These are phyloP conservation scores for Melinopterus prodromus DNA, from an alignment of 2,888 invertebrate genomes.

Conservation along the genomic window DNA sequence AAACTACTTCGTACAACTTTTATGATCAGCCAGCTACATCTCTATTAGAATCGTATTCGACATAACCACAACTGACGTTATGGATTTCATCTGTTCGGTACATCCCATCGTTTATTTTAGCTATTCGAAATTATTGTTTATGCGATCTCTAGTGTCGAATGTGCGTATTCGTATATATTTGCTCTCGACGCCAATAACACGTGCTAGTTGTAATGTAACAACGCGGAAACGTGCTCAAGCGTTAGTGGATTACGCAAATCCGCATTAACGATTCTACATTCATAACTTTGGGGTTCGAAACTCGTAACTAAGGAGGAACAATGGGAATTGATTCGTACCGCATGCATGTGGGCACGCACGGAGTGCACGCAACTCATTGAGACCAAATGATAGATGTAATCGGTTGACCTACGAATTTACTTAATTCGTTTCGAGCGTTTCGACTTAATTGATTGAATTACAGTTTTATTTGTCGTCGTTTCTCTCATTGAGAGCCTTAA, in stretches of 20 bases:
- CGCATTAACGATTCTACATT: background rate
- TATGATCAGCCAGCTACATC: background rate
- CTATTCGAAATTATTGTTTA: background rate
- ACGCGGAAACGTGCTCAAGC: constrained; percentile 4
- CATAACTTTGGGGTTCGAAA: background rate
- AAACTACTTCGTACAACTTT: background rate
- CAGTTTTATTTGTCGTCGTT: constrained; percentile 37
- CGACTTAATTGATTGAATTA: constrained; percentile 40
- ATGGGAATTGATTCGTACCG: background rate
- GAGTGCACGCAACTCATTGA: constrained; percentile 12
- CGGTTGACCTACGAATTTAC: constrained; percentile 33
- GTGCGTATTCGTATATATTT: background rate
- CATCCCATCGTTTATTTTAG: background rate
- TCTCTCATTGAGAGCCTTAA: constrained; percentile 35
- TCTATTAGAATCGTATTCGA: background rate
- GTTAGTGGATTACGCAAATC: background rate
- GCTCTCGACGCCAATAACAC: background rate
- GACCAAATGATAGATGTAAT: constrained; percentile 30
- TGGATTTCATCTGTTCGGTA: background rate
- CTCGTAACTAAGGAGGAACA: background rate
- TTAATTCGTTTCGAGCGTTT: constrained; percentile 37
- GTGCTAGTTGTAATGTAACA: background rate
- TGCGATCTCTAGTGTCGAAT: background rate
- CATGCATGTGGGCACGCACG: background rate
- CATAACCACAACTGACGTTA: background rate